Conservation (phyloP, 2,797 vertebrate genomes). For the Brachymystax lenok region DNA sequence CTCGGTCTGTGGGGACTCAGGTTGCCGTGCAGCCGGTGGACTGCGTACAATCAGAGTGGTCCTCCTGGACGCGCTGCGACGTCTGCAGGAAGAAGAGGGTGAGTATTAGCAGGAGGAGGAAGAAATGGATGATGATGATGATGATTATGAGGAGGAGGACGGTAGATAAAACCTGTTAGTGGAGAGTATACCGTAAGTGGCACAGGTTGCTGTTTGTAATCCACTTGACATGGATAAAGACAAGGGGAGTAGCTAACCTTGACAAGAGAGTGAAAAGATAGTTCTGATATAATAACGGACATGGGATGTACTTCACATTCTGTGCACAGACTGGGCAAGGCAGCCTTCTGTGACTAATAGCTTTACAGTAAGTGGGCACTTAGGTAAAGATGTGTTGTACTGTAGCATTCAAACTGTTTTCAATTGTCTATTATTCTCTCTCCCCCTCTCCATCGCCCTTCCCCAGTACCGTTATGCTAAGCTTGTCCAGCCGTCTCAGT, state of each 20-base stretch:
- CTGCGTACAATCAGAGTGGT: constrained; percentile 85
- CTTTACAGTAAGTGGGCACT: constrained; percentile 5
- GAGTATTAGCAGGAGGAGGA: constrained; percentile 20
- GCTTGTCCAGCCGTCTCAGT: constrained; percentile 84
- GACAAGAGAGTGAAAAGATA: constrained; percentile 65
- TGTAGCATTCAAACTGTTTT: background rate
- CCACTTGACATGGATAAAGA: constrained; percentile 48
- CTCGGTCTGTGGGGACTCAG: constrained; percentile 45
- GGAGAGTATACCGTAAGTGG: constrained; percentile 10
- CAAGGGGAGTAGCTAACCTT: constrained; percentile 58
- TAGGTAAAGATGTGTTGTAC: constrained; percentile 10
- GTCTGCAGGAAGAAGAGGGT: constrained; percentile 83
- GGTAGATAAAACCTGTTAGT: background rate
- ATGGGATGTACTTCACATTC: constrained; percentile 15
- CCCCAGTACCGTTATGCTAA: constrained; percentile 82
- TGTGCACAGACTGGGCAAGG: background rate
- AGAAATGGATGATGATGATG: constrained; percentile 9
- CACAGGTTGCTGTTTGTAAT: constrained; percentile 51
- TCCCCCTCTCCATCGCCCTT: constrained; percentile 14
- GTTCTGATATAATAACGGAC: constrained; percentile 57
- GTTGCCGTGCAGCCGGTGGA: constrained; percentile 70
- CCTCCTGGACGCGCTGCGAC: constrained; percentile 87
- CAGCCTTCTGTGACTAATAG: constrained; percentile 17
- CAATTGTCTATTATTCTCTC: constrained; percentile 14
- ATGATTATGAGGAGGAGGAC: background rate